Evolutionary conservation across 2,797 vertebrate genomes (phyloP), one percentile per base, ranked within the genome.

Genomic region (Tokudaia tokunoshimensis): DNA sequence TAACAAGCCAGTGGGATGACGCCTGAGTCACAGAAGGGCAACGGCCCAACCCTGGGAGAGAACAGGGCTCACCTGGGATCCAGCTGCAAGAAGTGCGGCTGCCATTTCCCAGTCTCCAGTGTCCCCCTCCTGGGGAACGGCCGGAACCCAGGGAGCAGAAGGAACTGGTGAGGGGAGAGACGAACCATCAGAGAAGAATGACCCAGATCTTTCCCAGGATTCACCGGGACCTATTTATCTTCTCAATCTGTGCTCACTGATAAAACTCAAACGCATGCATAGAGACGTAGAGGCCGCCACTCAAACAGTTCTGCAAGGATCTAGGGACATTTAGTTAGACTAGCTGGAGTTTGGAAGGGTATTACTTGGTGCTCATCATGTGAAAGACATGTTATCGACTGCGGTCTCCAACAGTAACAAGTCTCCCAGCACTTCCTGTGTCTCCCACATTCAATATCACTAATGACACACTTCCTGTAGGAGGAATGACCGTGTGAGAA

Each of bases 71-170:
- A 98, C 97, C 97, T 98, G 97, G 85, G 97, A 98, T 97, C 97
- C 97, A 0, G 97, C 97, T 29, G 97, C 97, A 50, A 97, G 97
- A 80, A 98, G 97, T n/a, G 97, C 97, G 50, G 97, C 97, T 82
- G 97, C 97, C 97, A 98, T 97, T 75, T 97, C 97, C 97, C 97
- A 97, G 26, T 98, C 97, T 97, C 95, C 97, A 19, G 97, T 93
- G 95, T 89, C 91, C 90, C 96, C 97, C 79, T 98, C 97, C 93
- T 97, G 97, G 84, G 97, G 94, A 83, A 89, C 34, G 75, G 97
- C 88, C 80, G 97, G 97, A 80, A 92, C 96, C 97, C 97, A 97
- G 85, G 97, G 96, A 94, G 92, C 92, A 63, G 97, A 91, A 88
- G 92, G 97, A 94, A 96, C 97, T 98, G 97, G 63, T 79, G 83